Base-by-base conservation (phyloP, 92 coral and sea anemone species). In the Palythoa caribaeorum region DNA sequence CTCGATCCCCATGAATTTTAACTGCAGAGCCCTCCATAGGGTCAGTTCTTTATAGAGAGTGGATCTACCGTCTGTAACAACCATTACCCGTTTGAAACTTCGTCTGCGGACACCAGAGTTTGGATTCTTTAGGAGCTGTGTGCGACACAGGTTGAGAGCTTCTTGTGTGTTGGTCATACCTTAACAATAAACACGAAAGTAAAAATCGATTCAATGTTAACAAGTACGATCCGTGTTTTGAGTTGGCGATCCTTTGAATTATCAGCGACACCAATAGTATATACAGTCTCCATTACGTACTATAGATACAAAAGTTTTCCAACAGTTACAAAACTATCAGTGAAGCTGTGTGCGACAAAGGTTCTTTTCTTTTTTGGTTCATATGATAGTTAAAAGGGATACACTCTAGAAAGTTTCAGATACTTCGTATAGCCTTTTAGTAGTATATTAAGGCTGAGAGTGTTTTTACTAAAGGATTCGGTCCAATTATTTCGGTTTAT, bases 121-220 rank as follows among this genome's bases (percentile, higher is more conserved):
- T n/a, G 62, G 86, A 17, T 81, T 81, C 44, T 66, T 54, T 1
- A 81, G 76, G 13, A 81, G 76, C 39, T 66, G 59, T 71, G 86
- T 81, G 28, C 86, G 86, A 48, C 86, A 81, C 39, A 81, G 11
- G 20, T 81, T 48, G 19, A 81, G 86, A 15, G 86, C 86, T 44
- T 66, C 86, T 47, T 81, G 86, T 48, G 86, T 81, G 60, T 68
- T 81, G 60, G 86, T 81, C 86, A 81, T 68, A 51, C 86, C 86
- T 81, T 68, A 28, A 12, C 50, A 44, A 44, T 2, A 44, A 44
- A 44, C 5, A 44, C 50, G 13, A 13, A 17, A 59, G 13, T 13
- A 59, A 59, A 9, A 59, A 59, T 0, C 3, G 19, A 59, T 2
- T 11, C 65, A 17, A 17, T 59, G 1, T 10, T 59, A 10, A 57